phyloP scores from a whole-genome alignment of 2,113 vertebrate species.

The Mus pahari region DNA sequence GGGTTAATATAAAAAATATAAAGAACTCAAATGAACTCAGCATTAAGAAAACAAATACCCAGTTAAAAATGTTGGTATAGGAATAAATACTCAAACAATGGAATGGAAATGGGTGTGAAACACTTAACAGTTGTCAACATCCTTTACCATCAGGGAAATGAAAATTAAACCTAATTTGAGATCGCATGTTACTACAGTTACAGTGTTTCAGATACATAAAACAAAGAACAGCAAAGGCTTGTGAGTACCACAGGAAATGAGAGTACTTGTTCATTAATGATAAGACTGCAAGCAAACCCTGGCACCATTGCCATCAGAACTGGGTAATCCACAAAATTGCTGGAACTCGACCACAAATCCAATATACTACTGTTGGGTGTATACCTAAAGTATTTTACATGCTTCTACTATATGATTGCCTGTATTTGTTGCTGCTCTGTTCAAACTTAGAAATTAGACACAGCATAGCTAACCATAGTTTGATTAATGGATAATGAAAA shows the following conservation, averaged over 20 bases:
- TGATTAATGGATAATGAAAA: background rate
- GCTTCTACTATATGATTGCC: background rate
- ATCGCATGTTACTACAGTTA: background rate
- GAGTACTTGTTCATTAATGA: background rate
- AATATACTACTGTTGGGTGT: background rate
- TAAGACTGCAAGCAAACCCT: too few relatives aligned
- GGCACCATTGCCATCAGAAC: background rate
- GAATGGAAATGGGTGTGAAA: background rate
- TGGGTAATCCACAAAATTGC: background rate
- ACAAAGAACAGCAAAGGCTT: background rate
- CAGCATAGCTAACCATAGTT: background rate
- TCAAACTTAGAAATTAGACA: background rate
- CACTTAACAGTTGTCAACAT: background rate
- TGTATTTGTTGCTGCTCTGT: background rate
- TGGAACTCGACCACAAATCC: background rate
- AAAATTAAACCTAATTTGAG: background rate
- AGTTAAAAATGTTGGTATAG: background rate
- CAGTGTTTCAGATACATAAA: background rate
- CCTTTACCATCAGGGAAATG: background rate
- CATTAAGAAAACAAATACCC: background rate
- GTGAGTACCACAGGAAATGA: too few relatives aligned
- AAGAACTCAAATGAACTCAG: background rate
- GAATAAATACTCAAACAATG: background rate
- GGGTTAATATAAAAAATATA: background rate
- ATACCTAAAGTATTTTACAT: background rate